phyloP scores from a whole-genome alignment of 2,888 invertebrate genomes.

The Clusia tigrina region DNA sequence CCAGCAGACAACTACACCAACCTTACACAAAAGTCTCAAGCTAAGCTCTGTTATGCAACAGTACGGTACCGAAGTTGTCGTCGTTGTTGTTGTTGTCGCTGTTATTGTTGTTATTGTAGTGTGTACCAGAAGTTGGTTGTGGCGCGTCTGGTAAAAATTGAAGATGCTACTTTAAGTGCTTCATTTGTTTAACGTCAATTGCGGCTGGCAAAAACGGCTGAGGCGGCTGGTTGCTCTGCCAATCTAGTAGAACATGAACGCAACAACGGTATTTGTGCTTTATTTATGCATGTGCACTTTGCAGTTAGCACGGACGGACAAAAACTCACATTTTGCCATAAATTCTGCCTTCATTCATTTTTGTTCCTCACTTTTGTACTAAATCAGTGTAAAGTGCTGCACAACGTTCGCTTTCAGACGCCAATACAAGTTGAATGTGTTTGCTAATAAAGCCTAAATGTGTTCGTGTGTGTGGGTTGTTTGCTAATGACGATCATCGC shows the following conservation, averaged over 20 bases:
- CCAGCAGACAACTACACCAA: conserved; percentile 18
- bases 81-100: neutral
- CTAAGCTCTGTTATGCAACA: conserved; percentile 17
- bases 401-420: neutral
- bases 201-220: neutral
- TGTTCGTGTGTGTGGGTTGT: neutral
- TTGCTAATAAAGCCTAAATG: neutral
- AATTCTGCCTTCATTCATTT: neutral
- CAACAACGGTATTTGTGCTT: neutral
- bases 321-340: neutral
- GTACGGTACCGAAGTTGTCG: conserved; percentile 17
- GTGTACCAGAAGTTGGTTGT: neutral
- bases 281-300: conserved; percentile 2
- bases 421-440: too few relatives aligned
- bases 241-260: neutral
- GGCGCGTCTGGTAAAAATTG: neutral
- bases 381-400: neutral
- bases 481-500: neutral
- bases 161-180: neutral
- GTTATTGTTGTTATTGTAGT: conserved; percentile 1
- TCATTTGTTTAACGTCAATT: conserved; percentile 1
- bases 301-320: neutral
- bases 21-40: neutral
- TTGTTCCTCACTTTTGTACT: neutral
- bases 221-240: neutral